Base-by-base conservation (phyloP, 2,888 invertebrate genomes). In the Ophion ellenae region DNA sequence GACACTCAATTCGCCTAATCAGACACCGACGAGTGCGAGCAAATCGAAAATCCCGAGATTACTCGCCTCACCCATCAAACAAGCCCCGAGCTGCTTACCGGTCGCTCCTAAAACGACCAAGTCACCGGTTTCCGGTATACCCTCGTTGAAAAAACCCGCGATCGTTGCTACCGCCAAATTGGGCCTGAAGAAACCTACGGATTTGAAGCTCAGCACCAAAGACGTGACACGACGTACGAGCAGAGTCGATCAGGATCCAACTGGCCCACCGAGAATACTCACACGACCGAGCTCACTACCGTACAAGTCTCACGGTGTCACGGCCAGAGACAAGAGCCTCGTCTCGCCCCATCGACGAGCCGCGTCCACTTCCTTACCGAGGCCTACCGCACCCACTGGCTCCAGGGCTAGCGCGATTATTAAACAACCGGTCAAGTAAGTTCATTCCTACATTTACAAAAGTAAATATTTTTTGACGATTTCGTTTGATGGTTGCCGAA, bases 41-140 rank as follows among this genome's bases (percentile, higher is more conserved):
- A 96, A 96, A 85, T 97, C 97, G 0, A 97, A 96, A 91, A 97
- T 97, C 90, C 97, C 97, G 2, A 95, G 97, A 84, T 96, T 96
- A 1, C 96, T 97, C 87, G 96, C 96, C 0, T 97, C 97, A 36
- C 97, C 97, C 24, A 96, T 96, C 4, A 95, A 96, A 89, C 96
- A 96, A 20, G 94, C 94, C 95, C 88, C 76, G 45, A 47, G 74
- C 9, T 40, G 14, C 32, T 75, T 73, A 24, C 79, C 74, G 78
- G 45, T 66, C 24, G 2, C 10, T 71, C 0, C 71, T 17, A 92
- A 91, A 57, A 89, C 78, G 7, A 85, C 88, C 2, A 93, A 92
- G 76, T 91, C 92, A 7, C 91, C 93, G 0, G 84, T 90, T 24
- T 91, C 93, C 10, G 92, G 92, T n/a, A 93, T 94, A 20, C 93